These are phyloP conservation scores for Melanargia galathea DNA, from an alignment of 2,888 invertebrate genomes.

Conservation along the genomic window DNA sequence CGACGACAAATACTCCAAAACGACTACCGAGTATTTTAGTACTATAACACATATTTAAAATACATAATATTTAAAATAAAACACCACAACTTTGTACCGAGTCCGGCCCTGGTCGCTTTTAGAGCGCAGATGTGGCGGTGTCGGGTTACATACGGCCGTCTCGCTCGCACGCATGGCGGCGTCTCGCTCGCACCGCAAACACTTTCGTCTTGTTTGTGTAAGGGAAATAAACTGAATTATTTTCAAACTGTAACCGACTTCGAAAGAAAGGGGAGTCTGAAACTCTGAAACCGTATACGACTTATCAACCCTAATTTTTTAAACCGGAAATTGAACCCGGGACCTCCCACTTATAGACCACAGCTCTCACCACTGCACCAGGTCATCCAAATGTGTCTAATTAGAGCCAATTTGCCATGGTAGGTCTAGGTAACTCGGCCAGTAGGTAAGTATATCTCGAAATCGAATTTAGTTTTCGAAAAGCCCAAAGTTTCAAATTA, in stretches of 20 bases:
- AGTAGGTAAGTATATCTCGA: too few relatives aligned
- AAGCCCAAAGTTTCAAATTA: too few relatives aligned
- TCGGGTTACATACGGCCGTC: conserved; percentile 62
- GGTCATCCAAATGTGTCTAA: too few relatives aligned
- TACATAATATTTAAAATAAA: too few relatives aligned
- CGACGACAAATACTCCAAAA: too few relatives aligned
- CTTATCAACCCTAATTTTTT: too few relatives aligned
- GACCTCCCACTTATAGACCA: too few relatives aligned
- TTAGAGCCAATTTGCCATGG: background rate
- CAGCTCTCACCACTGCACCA: too few relatives aligned
- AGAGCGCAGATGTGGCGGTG: conserved; percentile 74
- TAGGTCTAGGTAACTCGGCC: background rate
- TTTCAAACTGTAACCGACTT: conserved; percentile 25
- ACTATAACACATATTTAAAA: background rate
- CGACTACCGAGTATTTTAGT: too few relatives aligned
- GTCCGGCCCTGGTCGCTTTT: conserved; percentile 65
- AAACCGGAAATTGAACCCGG: too few relatives aligned
- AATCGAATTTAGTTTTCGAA: too few relatives aligned
- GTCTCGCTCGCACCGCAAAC: conserved; percentile 48
- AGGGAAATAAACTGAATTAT: conserved; percentile 34
- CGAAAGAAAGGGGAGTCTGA: conserved; percentile 5
- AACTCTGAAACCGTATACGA: background rate
- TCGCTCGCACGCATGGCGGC: conserved; percentile 46
- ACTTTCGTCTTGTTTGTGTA: conserved; percentile 38
- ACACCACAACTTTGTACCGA: conserved; percentile 10